A percentile compares a stretch with the other conserved stretches of the same genome.
phyloP scores from a whole-genome alignment of 2,113 vertebrate species.

The Telmatochromis brachygnathus region DNA sequence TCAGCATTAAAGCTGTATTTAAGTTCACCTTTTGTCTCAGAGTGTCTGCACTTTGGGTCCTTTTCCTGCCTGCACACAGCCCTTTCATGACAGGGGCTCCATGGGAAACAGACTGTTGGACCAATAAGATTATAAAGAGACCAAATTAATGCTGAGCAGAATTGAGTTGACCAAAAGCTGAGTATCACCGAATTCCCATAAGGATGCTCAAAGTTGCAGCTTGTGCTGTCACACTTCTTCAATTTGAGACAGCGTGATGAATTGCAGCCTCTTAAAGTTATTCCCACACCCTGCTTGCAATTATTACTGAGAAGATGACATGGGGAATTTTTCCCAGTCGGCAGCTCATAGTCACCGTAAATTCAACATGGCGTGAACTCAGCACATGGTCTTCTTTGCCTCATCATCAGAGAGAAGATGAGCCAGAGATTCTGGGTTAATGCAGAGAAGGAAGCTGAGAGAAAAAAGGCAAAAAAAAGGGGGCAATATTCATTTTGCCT shows the following conservation, averaged over 20 bases:
- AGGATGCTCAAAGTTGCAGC: not conserved
- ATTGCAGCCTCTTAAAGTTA: not conserved
- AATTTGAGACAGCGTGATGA: not conserved
- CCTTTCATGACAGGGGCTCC: not conserved
- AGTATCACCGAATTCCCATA: not conserved
- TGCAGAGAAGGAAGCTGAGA: not conserved
- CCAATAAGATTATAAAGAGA: not conserved
- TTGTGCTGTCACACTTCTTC: not conserved
- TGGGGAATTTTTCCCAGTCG: not conserved
- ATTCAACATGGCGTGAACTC: not conserved
- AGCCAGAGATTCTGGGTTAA: not conserved
- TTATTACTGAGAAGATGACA: not conserved
- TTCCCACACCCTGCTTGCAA: not conserved
- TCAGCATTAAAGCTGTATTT: not conserved
- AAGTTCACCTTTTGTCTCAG: not conserved
- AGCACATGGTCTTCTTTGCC: not conserved
- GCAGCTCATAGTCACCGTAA: slow-evolving; percentile 10
- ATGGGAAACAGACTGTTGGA: not conserved
- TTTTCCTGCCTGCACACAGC: not conserved
- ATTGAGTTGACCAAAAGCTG: not conserved
- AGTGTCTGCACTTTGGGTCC: not conserved
- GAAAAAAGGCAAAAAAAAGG: not conserved
- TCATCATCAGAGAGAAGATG: not conserved
- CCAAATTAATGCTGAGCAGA: not conserved
- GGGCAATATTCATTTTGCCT: not conserved